Evolutionary conservation across 2,888 invertebrate genomes (phyloP).

Genomic region (Troides aeacus): DNA sequence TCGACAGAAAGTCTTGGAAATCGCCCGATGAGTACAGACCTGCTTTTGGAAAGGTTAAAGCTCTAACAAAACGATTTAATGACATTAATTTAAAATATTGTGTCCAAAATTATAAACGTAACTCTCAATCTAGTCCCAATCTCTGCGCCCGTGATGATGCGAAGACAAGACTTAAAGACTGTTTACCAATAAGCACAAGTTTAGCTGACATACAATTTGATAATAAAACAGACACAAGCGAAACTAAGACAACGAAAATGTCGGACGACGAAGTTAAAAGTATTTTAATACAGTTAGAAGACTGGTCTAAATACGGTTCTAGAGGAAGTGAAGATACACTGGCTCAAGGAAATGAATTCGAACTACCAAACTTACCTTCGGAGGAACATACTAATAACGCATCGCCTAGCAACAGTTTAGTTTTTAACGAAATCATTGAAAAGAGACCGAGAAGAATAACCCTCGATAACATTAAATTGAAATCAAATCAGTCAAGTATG

Average conservation of each 20-base stretch:
- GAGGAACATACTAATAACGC: constrained; percentile 59
- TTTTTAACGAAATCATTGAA: constrained; percentile 76
- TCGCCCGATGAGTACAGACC: constrained; percentile 85
- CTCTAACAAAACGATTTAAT: constrained; percentile 85
- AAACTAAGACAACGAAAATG: constrained; percentile 55
- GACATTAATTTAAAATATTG: constrained; percentile 70
- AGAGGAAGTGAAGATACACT: constrained; percentile 71
- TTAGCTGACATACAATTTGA: constrained; percentile 68
- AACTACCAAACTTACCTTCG: constrained; percentile 67
- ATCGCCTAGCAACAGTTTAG: constrained; percentile 48
- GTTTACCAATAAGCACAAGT: constrained; percentile 62
- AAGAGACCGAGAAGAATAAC: constrained; percentile 74
- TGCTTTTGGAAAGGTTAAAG: constrained; percentile 85
- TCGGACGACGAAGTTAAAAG: constrained; percentile 73
- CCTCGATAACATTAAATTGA: constrained; percentile 64
- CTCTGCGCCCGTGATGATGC: constrained; percentile 56
- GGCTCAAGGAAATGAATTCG: constrained; percentile 72
- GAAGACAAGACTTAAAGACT: constrained; percentile 45
- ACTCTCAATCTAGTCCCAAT: constrained; percentile 74
- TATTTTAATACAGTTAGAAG: constrained; percentile 70
- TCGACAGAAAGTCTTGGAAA: constrained; percentile 82
- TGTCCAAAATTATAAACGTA: constrained; percentile 65
- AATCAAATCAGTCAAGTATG: constrained; percentile 55
- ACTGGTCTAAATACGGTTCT: constrained; percentile 75
- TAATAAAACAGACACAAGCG: constrained; percentile 58